Base-by-base conservation (phyloP, 2,797 vertebrate species). In the Mareca strepera region DNA sequence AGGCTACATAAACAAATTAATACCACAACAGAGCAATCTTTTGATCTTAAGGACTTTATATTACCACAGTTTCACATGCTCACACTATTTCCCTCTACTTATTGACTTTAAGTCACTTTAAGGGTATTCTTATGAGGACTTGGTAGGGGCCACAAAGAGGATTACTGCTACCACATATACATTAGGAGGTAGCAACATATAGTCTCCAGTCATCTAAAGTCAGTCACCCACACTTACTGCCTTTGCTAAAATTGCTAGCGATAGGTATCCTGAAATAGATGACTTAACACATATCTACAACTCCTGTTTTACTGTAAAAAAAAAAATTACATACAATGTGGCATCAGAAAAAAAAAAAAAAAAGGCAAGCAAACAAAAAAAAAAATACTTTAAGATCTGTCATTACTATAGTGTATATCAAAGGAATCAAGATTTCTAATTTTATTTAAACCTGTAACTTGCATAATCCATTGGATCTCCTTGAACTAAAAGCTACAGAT, bases 401-500 rank as follows among this genome's bases (percentile, higher is more conserved):
- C n/a, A 33, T 26, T 25, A 14, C n/a, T 52, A 21, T 35, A 59
- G 26, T 3, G 5, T 9, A 66, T 56, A 56, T 78, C 53, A 60
- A 58, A 90, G 41, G 46, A 59, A 33, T 75, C 13, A 11, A 69
- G 35, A 75, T 59, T 91, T 55, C 50, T 56, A 17, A 44, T 94
- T 94, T 68, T 56, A 53, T 92, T 94, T 92, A 82, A 95, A 87
- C 63, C 82, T 72, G 4, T n/a, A 94, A 93, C 83, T 92, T 68
- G 18, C 28, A 66, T 70, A 58, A 82, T 78, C 91, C 58, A 60
- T 46, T 17, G 8, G 60, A 43, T 95, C 82, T 93, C 86, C 95
- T 92, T 92, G 67, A 33, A 91, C 9, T 28, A 86, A 94, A 93
- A 97, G 93, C 92, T 93, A 79, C 37, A 35, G 72, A 52, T 95